Base-by-base conservation (phyloP, 1,140 invertebrate species). In the Atta cephalotes region DNA sequence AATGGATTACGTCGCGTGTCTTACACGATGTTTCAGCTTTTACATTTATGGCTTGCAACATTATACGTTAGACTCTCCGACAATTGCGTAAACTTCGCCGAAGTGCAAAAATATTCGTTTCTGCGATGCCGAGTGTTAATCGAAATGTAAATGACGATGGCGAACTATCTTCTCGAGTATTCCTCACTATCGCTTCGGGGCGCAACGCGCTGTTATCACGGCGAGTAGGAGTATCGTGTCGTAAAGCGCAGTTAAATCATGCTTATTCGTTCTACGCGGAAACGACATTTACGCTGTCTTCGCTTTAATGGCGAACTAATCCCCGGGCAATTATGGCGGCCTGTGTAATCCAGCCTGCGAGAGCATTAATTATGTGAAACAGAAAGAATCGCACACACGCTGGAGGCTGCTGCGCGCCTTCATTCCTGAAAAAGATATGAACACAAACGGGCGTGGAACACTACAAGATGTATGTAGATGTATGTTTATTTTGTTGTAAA, bases 321-420 rank as follows among this genome's bases (percentile, higher is more conserved):
- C 68, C 53, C 21, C 16, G 16, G 62, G 63, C 60, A 77, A 88
- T 89, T 89, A 88, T 58, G 28, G 21, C 72, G 35, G 35, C 25
- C 76, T 28, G 66, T 71, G 28, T 53, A 66, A 80, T 58, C 18
- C 14, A 16, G 51, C 21, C 63, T 28, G 6, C 45, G 10, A 70
- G 21, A 56, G 58, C 72, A 53, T 65, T 88, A 88, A 89, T 89
- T 89, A 85, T 51, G 51, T 63, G 45, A 25, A 14, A 58, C 58
- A 16, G 31, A 70, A 65, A 70, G 21, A 71, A 86, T 78, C 51
- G 14, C 25, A 31, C 68, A n/a, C 16, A 77, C 68, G 35, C 62
- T 58, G 14, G 28, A 78, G 68, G 49, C 87, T n/a, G 49, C 87
- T n/a, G 56, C 18, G 58, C n/a, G 31, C 31, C 63, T n/a, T n/a